These are phyloP conservation scores for Drosophila eugracilis DNA, from an alignment of 1,140 invertebrate genomes.

Conservation along the genomic window DNA sequence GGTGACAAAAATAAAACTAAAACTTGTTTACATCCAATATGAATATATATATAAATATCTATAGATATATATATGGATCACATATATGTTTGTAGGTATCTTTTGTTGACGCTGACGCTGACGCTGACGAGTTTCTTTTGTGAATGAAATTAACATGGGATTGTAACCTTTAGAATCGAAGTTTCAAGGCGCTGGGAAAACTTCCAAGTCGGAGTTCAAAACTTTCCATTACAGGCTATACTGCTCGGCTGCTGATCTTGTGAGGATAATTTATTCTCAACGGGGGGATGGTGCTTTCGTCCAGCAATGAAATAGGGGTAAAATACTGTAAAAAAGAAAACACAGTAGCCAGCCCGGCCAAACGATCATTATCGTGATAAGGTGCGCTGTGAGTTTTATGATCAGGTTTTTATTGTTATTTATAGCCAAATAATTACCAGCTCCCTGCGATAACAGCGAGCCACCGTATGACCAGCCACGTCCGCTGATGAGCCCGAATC, in stretches of 20 bases:
- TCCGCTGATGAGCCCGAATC: slow-evolving; percentile 25
- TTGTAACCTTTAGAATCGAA: slow-evolving; percentile 69
- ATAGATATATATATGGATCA: slow-evolving; percentile 17
- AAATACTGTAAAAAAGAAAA: neutral
- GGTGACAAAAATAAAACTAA: slow-evolving; percentile 11
- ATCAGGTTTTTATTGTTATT: slow-evolving; percentile 75
- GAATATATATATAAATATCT: slow-evolving; percentile 15
- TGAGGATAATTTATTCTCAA: neutral
- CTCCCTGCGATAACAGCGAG: slow-evolving; percentile 51
- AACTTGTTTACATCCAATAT: slow-evolving; percentile 43
- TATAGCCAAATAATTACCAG: slow-evolving; percentile 73
- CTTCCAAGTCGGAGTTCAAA: slow-evolving; percentile 21
- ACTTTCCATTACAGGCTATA: slow-evolving; percentile 55
- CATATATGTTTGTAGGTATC: slow-evolving; percentile 9
- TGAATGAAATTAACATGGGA: slow-evolving; percentile 47
- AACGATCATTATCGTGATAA: slow-evolving; percentile 41
- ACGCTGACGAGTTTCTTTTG: slow-evolving; percentile 25
- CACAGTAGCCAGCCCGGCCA: slow-evolving; percentile 10
- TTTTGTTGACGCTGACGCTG: slow-evolving; percentile 11
- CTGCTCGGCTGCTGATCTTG: neutral
- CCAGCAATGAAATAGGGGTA: neutral
- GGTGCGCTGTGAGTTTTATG: slow-evolving; percentile 38
- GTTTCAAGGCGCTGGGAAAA: slow-evolving; percentile 63
- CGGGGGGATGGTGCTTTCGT: slow-evolving; percentile 28
- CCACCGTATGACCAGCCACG: slow-evolving; percentile 48